phyloP scores from a whole-genome alignment of 2,797 vertebrate species.

The Nothura maculosa region DNA sequence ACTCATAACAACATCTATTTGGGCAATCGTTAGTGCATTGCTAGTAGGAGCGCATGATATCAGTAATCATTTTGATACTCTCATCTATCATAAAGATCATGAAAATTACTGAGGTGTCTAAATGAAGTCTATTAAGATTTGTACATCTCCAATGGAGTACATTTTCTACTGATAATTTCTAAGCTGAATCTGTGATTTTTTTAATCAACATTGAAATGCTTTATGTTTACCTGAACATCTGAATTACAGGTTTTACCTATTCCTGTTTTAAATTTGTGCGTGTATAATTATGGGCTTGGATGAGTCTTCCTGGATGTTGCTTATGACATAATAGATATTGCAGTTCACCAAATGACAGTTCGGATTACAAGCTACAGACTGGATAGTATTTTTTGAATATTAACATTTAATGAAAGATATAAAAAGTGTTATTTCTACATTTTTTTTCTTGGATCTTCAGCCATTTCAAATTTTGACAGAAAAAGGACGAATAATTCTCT shows the following conservation, averaged over 20 bases:
- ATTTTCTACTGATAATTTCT: slow-evolving; percentile 18
- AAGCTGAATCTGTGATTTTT: slow-evolving; percentile 11
- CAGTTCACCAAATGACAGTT: background rate
- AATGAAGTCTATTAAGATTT: slow-evolving; percentile 15
- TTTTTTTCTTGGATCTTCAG: background rate
- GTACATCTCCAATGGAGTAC: background rate
- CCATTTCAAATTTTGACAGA: background rate
- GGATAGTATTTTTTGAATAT: background rate
- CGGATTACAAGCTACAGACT: background rate
- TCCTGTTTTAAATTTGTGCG: background rate
- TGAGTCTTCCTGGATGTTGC: background rate
- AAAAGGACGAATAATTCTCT: background rate
- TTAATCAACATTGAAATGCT: background rate
- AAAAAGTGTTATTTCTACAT: background rate
- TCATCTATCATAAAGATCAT: background rate
- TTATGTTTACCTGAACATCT: slow-evolving; percentile 23
- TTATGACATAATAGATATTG: background rate
- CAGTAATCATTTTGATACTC: background rate
- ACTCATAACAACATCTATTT: background rate
- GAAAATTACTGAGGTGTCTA: background rate
- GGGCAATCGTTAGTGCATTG: background rate
- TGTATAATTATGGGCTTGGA: background rate
- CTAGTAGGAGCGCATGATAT: background rate
- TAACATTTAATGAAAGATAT: background rate
- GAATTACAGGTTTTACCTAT: slow-evolving; percentile 8